Conservation (phyloP, 2,113 vertebrate species). For the Dolichotis patagonum region DNA sequence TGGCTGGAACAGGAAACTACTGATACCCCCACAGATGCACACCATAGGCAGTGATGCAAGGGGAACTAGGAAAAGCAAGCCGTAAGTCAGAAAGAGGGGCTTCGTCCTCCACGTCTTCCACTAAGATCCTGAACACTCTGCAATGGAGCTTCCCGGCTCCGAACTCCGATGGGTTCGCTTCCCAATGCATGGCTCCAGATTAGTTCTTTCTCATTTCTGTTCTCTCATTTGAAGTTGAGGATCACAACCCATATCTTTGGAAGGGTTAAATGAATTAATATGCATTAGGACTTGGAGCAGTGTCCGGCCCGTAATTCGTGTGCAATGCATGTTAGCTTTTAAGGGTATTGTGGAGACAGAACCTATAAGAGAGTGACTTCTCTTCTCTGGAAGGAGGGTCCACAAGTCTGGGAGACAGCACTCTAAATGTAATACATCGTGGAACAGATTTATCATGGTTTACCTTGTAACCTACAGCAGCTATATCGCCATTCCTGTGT, state of each 20-base stretch:
- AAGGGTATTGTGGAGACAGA: not conserved
- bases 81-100: not conserved
- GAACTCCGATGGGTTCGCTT: not conserved
- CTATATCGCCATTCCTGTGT: not conserved
- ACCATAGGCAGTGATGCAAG: accelerated
- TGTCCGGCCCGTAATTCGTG: not conserved
- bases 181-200: not conserved
- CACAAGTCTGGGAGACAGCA: not conserved
- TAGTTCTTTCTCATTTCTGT: not conserved
- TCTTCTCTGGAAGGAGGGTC: not conserved
- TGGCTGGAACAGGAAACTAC: not conserved
- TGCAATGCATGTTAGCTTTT: constrained; percentile 4
- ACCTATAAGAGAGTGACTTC: not conserved
- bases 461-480: not conserved
- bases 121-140: not conserved
- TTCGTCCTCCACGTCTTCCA: not conserved
- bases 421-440: not conserved
- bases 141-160: not conserved
- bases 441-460: not conserved
- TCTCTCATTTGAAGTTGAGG: not conserved
- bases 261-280: constrained; percentile 9
- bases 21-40: accelerated
- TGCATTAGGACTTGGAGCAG: not conserved
- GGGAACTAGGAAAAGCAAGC: not conserved
- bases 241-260: not conserved